Conservation (phyloP, 2,888 invertebrate species). For the Ethmia dodecea region DNA sequence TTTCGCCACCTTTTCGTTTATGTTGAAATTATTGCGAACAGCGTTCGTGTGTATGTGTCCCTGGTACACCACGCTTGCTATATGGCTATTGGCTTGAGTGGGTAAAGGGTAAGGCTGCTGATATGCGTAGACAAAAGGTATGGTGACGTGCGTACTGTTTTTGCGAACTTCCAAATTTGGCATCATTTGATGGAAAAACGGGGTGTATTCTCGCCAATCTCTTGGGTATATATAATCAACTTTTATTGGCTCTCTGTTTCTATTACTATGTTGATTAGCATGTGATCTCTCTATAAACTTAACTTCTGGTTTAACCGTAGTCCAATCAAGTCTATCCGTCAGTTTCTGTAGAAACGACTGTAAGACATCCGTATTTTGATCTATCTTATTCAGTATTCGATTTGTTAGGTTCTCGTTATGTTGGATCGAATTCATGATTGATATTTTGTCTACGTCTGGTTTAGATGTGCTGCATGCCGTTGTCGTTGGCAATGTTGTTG, state of each 20-base stretch:
- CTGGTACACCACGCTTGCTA: constrained; percentile 36
- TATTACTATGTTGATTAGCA: too few relatives aligned
- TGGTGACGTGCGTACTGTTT: constrained; percentile 24
- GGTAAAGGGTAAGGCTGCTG: constrained; percentile 26
- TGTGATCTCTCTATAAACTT: neutral
- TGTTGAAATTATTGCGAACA: neutral
- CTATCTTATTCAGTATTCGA: constrained; percentile 51
- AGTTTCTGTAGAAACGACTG: constrained; percentile 45
- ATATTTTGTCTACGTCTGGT: constrained; percentile 17
- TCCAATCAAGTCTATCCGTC: constrained; percentile 25
- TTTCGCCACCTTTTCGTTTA: neutral
- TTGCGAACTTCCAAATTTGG: constrained; percentile 15
- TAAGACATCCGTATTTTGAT: constrained; percentile 49
- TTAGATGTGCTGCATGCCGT: constrained; percentile 10
- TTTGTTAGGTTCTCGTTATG: constrained; percentile 47
- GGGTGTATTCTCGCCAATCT: constrained; percentile 1
- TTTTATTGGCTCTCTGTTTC: neutral
- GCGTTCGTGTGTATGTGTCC: constrained; percentile 37
- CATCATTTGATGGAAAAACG: constrained; percentile 9
- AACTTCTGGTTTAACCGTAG: constrained; percentile 4
- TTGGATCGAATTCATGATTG: constrained; percentile 34
- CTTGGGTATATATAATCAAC: neutral
- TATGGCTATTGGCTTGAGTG: constrained; percentile 17
- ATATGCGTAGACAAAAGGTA: constrained; percentile 42
- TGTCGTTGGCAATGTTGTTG: constrained; percentile 7